Conservation (phyloP, 2,888 invertebrate genomes). For the Eupithecia insigniata region DNA sequence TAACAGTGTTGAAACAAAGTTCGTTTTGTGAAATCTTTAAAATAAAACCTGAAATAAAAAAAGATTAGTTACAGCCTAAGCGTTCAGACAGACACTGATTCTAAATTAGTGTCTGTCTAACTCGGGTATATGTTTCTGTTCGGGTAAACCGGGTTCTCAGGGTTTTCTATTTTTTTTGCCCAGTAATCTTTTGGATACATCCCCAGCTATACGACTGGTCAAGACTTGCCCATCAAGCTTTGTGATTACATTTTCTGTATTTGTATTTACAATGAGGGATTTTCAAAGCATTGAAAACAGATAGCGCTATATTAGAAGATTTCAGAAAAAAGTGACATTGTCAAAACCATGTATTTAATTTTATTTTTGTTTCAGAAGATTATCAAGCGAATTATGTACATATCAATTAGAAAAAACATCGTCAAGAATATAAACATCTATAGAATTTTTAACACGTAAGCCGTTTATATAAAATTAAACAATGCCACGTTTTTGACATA, state of each 20-base stretch:
- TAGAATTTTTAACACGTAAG: not conserved
- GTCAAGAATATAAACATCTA: not conserved
- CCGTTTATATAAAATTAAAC: not conserved
- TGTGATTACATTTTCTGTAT: slow-evolving; percentile 1
- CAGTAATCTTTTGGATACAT: not conserved
- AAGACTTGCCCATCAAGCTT: slow-evolving; percentile 1
- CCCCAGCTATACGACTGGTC: not conserved
- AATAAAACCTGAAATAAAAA: slow-evolving; percentile 9
- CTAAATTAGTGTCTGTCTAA: not conserved
- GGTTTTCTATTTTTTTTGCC: not conserved
- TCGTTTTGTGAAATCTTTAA: not conserved
- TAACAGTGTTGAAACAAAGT: slow-evolving; percentile 3
- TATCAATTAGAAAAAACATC: not conserved
- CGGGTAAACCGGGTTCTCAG: slow-evolving; percentile 1
- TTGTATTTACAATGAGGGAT: slow-evolving; percentile 6
- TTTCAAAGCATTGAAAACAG: not conserved
- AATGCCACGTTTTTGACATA: not conserved
- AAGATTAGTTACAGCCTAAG: slow-evolving; percentile 1
- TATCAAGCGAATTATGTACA: not conserved
- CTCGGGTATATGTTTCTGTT: not conserved
- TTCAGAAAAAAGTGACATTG: not conserved
- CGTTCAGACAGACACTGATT: not conserved
- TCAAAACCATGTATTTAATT: not conserved
- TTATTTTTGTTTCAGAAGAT: not conserved
- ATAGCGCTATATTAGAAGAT: not conserved